A percentile compares a stretch with the other conserved stretches of the same genome.
These are phyloP conservation scores for Oncopodura yosiiana DNA, from an alignment of 1,140 invertebrate species.

Conservation along the genomic window DNA sequence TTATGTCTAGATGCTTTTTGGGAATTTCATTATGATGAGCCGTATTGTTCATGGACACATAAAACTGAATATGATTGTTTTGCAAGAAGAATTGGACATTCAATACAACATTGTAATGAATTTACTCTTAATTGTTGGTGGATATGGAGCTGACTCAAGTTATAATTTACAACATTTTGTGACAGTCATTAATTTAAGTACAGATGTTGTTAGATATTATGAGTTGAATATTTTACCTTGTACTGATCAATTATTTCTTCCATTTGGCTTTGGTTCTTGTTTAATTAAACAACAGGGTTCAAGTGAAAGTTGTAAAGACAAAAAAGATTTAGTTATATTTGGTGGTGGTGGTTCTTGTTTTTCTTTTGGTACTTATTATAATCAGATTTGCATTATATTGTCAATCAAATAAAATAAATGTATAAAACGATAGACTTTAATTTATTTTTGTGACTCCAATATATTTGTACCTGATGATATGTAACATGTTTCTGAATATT, in stretches of 20 bases:
- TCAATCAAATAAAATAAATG: too few relatives aligned
- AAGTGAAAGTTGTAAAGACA: conserved; percentile 3
- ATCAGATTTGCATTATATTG: too few relatives aligned
- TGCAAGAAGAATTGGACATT: conserved; percentile 22
- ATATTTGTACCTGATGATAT: too few relatives aligned
- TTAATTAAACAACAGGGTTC: background rate
- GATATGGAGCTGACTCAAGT: conserved; percentile 29
- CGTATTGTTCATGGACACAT: conserved; percentile 24
- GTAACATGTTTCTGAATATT: too few relatives aligned
- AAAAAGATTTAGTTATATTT: conserved; percentile 14
- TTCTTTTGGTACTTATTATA: conserved; percentile 33
- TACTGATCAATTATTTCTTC: conserved; percentile 19
- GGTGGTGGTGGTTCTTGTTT: conserved; percentile 34
- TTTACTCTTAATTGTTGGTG: conserved; percentile 27
- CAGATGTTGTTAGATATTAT: conserved; percentile 2
- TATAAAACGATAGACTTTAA: too few relatives aligned
- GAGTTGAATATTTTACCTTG: conserved; percentile 4
- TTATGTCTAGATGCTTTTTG: conserved; percentile 21
- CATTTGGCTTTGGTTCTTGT: conserved; percentile 27
- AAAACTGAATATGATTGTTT: conserved; percentile 11
- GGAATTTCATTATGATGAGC: conserved; percentile 5
- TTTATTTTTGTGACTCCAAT: too few relatives aligned
- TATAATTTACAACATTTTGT: conserved; percentile 22
- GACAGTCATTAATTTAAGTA: conserved; percentile 22
- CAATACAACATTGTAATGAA: conserved; percentile 11